Percentiles rank a stretch among this genome's conserved stretches.
Conservation (phyloP, 2,888 invertebrate species). For the Drosophila monieri region DNA sequence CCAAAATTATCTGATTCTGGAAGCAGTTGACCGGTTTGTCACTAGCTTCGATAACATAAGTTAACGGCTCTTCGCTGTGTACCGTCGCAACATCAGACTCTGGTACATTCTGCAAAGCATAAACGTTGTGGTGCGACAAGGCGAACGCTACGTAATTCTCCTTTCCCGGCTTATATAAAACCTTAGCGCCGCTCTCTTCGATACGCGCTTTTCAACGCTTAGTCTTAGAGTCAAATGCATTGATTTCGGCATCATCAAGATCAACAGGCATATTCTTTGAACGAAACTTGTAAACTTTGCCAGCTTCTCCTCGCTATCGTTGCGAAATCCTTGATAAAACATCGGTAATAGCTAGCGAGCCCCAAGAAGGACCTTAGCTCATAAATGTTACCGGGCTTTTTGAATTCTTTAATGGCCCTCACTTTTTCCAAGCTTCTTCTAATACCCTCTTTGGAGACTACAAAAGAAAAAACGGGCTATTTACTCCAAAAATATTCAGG, state of each 20-base stretch:
- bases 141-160: not conserved
- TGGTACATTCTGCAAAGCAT: no score
- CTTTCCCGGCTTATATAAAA: not conserved
- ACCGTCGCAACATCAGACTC: no score
- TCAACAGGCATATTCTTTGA: not conserved
- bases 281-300: not conserved
- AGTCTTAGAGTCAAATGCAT: not conserved
- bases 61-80: no score
- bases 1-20: no score
- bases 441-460: not conserved
- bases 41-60: no score
- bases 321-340: not conserved
- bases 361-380: not conserved
- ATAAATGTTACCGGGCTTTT: not conserved
- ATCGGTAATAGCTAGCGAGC: not conserved
- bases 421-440: not conserved
- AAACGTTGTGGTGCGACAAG: no score
- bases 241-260: not conserved
- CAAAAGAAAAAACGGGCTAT: no score
- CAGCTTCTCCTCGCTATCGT: not conserved
- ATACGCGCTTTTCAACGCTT: not conserved
- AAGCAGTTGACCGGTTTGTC: no score
- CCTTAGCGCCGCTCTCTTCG: not conserved
- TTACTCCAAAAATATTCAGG: no score
- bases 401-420: not conserved